phyloP scores from a whole-genome alignment of 1,140 invertebrate species.

The Euwallacea similis region DNA sequence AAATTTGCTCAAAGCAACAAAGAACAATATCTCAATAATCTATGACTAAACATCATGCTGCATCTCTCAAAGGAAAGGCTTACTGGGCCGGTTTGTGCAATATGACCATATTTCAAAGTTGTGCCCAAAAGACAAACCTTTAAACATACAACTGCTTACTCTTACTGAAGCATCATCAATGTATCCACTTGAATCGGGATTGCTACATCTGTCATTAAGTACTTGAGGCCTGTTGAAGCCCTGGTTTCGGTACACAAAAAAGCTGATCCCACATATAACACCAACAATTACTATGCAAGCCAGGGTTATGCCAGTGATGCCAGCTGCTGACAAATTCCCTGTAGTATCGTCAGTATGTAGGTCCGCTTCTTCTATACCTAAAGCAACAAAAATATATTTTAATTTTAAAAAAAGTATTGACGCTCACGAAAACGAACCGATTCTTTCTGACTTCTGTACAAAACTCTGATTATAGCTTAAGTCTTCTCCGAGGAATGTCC shows the following conservation, averaged over 20 bases:
- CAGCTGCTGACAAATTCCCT: constrained; percentile 63
- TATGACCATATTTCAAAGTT: not conserved
- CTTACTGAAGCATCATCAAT: constrained; percentile 86
- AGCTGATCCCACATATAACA: constrained; percentile 68
- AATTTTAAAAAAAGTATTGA: not conserved
- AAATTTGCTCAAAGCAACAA: not conserved
- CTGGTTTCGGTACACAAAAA: constrained; percentile 73
- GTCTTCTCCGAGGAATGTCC: constrained; percentile 43
- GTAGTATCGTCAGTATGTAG: constrained; percentile 26
- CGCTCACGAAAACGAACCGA: constrained; percentile 7
- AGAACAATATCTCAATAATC: not conserved
- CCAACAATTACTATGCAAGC: constrained; percentile 67
- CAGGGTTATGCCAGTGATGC: constrained; percentile 72
- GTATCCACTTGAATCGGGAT: constrained; percentile 84
- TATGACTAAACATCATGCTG: not conserved
- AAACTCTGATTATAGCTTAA: constrained; percentile 42
- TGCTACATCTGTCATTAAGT: constrained; percentile 77
- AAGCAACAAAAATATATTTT: constrained; percentile 11
- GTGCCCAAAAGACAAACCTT: constrained; percentile 29
- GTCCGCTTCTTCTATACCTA: constrained; percentile 28
- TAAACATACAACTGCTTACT: constrained; percentile 59
- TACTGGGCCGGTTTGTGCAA: not conserved
- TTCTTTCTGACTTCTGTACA: constrained; percentile 36
- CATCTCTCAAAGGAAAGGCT: not conserved
- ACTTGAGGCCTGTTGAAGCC: constrained; percentile 81